Evolutionary conservation across 2,797 vertebrate species (phyloP), one percentile per base, ranked within the genome.

Genomic region (Catamblyrhynchus diadema): DNA sequence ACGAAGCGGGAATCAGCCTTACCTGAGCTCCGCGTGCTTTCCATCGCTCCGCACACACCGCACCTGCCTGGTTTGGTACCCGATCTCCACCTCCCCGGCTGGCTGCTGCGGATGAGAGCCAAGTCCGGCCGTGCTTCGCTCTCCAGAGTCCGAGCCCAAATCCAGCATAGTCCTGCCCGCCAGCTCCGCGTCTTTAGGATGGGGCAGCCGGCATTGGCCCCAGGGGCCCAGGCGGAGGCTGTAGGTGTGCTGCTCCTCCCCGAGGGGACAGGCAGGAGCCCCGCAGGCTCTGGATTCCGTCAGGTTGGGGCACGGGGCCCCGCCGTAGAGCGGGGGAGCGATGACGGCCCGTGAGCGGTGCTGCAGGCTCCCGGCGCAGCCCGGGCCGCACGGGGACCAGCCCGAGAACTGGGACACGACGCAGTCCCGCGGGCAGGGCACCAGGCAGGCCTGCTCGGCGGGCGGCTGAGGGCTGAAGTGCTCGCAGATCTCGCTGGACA

Each of bases 371-470:
- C 57, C 47, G 17, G 98, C 96, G 1, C 99, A 99, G 7, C 96
- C 98, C 62, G 94, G 82, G 73, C 98, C 97, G 41, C 99, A 99
- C 66, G 73, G 86, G 1, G 99, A 99, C 99, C 99, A 99, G 8
- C 91, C 39, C 1, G 98, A 99, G 96, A 99, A 99, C 90, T 98
- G 98, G 0, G 99, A 99, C 7, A 99, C 98, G 1, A 99, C 97
- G 23, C 99, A 99, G 96, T 99, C 98, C 90, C 98, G 98, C 0
- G 99, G 99, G 86, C 99, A 99, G 13, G 99, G 99, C 64, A 99
- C 98, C 85, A 99, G 98, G 95, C 99, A 99, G 8, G 99, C 99
- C 97, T 99, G 99, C 94, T 99, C 99, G 0, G 95, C 47, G 0
- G 98, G 96, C 0, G 99, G 99, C 73, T 95, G 98, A 1, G 98